Percentiles rank a stretch among this genome's conserved stretches.
phyloP scores from a whole-genome alignment of 2,113 vertebrate genomes.

The Cygnus atratus region DNA sequence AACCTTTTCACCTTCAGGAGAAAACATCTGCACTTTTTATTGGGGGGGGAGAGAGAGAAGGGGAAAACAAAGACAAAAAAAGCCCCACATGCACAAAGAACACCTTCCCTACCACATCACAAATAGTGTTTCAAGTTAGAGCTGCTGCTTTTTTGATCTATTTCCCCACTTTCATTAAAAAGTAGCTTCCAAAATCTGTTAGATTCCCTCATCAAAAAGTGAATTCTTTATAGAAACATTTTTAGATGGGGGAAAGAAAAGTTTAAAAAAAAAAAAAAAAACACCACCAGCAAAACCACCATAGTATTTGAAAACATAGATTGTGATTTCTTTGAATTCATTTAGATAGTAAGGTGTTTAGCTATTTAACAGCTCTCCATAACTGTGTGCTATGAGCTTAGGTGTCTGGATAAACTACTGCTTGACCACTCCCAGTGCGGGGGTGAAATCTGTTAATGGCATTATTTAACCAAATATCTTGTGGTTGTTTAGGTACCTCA shows the following conservation, averaged over 20 bases:
- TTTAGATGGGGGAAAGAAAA: background rate
- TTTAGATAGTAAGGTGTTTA: background rate
- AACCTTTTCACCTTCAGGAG: background rate
- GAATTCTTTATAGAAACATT: background rate
- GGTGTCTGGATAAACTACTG: background rate
- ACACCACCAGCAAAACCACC: background rate
- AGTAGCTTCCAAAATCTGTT: background rate
- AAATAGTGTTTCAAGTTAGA: background rate
- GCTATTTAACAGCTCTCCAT: background rate
- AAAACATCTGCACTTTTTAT: background rate
- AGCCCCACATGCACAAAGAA: background rate
- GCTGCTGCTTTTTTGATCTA: background rate
- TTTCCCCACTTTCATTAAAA: background rate
- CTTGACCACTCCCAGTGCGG: background rate
- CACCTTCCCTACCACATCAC: background rate
- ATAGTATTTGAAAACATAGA: background rate
- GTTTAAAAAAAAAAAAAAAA: too few relatives aligned
- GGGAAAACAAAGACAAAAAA: background rate
- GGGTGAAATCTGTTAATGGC: background rate
- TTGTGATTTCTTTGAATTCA: background rate
- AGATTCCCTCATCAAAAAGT: background rate
- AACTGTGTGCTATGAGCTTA: background rate
- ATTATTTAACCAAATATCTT: background rate
- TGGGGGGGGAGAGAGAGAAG: fast-evolving
- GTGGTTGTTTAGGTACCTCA: background rate